Evolutionary conservation across 2,797 vertebrate genomes (phyloP).

Genomic region (Carcharodon carcharias): DNA sequence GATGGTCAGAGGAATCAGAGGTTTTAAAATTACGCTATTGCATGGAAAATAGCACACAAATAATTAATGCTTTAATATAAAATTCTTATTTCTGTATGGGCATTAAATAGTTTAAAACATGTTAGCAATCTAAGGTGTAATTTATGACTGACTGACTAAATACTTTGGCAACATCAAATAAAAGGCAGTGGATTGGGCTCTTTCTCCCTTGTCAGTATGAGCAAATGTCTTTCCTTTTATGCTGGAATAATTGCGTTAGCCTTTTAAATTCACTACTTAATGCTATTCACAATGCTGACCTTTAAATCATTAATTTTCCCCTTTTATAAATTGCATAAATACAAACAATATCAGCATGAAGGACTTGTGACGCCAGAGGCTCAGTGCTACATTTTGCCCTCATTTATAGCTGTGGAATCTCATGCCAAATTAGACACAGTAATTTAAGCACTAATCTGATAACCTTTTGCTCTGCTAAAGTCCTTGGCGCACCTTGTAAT

Average conservation of each 20-base stretch:
- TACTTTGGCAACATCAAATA: not conserved
- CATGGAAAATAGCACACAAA: not conserved
- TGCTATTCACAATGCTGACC: not conserved
- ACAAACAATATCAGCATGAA: not conserved
- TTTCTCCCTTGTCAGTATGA: not conserved
- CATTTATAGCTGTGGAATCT: not conserved
- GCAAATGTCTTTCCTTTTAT: not conserved
- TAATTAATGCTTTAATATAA: not conserved
- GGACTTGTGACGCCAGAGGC: not conserved
- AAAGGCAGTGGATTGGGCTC: not conserved
- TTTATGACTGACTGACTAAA: not conserved
- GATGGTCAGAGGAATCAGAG: not conserved
- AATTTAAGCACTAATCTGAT: slow-evolving; percentile 25
- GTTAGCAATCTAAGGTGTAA: not conserved
- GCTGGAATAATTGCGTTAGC: not conserved
- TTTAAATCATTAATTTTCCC: slow-evolving; percentile 15
- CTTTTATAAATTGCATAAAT: not conserved
- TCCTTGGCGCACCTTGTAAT: not conserved
- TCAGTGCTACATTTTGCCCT: not conserved
- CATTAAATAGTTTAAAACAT: not conserved
- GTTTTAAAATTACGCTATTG: not conserved
- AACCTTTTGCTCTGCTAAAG: not conserved
- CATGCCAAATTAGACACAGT: not conserved
- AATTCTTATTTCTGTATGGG: not conserved
- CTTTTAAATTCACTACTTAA: not conserved